Percentiles rank a stretch among this genome's conserved stretches.
Evolutionary conservation across 2,888 invertebrate genomes (phyloP).

Genomic region (Craniophora ligustri): DNA sequence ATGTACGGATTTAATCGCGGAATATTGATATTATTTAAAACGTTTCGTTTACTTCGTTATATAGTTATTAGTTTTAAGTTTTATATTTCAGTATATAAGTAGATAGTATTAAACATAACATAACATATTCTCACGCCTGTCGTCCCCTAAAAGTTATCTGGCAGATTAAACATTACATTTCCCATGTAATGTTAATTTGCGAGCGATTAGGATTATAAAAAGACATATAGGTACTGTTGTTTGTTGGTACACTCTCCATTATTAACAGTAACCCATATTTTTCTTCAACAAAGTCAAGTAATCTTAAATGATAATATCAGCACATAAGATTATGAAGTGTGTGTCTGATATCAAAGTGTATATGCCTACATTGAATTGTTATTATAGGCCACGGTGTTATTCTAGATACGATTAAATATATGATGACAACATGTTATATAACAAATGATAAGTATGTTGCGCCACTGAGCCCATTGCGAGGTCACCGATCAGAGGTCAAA

Average conservation of each 20-base stretch:
- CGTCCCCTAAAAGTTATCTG: too few species aligned
- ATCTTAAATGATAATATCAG: slow-evolving; percentile 12
- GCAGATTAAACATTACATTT: too few species aligned
- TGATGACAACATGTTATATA: slow-evolving; percentile 4
- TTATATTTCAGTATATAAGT: too few species aligned
- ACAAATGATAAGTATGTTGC: slow-evolving; percentile 15
- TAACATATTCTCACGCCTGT: too few species aligned
- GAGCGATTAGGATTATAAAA: too few species aligned
- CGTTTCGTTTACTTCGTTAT: too few species aligned
- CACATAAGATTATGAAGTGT: not conserved
- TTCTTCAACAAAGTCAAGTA: not conserved
- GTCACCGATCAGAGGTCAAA: slow-evolving; percentile 19
- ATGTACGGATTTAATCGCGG: too few species aligned
- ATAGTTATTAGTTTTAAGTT: too few species aligned
- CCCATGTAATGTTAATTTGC: too few species aligned
- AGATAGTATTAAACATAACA: too few species aligned
- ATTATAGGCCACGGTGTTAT: slow-evolving; percentile 3
- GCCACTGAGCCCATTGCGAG: slow-evolving; percentile 11
- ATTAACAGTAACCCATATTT: not conserved
- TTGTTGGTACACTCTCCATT: slow-evolving; percentile 1
- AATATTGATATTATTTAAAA: too few species aligned
- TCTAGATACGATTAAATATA: slow-evolving; percentile 4
- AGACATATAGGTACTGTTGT: too few species aligned
- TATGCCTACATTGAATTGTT: slow-evolving; percentile 12
- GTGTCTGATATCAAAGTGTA: slow-evolving; percentile 17